phyloP scores from a whole-genome alignment of 2,888 invertebrate genomes.

The Macrosoma leucophasiata region DNA sequence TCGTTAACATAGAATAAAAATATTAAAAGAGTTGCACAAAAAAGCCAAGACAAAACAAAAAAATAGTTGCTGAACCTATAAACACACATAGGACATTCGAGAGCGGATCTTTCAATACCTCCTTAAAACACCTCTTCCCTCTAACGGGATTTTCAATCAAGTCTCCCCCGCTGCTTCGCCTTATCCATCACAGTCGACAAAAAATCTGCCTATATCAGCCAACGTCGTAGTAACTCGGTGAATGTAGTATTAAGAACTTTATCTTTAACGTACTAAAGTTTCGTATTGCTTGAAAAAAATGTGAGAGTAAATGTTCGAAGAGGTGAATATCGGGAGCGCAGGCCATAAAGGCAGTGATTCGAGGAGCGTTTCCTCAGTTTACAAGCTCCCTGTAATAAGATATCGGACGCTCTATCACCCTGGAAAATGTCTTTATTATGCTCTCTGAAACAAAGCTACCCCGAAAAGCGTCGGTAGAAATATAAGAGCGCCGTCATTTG shows the following conservation, averaged over 20 bases:
- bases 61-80: no score
- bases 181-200: conserved; percentile 56
- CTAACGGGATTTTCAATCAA: conserved; percentile 55
- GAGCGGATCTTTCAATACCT: no score
- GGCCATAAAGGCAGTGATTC: conserved; percentile 60
- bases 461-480: conserved; percentile 5
- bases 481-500: conserved; percentile 5
- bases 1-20: no score
- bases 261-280: conserved; percentile 23
- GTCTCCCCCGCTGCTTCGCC: conserved; percentile 41
- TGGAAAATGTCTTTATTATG: conserved; percentile 56
- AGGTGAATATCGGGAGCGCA: conserved; percentile 55
- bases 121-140: conserved; percentile 35
- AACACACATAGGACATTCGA: no score
- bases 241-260: conserved; percentile 29
- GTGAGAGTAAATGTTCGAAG: conserved; percentile 35
- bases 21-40: no score
- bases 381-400: conserved; percentile 61
- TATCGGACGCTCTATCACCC: conserved; percentile 57
- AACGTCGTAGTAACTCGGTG: conserved; percentile 24
- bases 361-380: conserved; percentile 56
- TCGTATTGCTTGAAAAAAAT: conserved; percentile 26
- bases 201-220: conserved; percentile 55
- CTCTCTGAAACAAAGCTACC: conserved; percentile 34
- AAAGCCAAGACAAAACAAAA: no score